Base-by-base conservation (phyloP, 1,140 invertebrate species). In the Octopus bimaculoides region DNA sequence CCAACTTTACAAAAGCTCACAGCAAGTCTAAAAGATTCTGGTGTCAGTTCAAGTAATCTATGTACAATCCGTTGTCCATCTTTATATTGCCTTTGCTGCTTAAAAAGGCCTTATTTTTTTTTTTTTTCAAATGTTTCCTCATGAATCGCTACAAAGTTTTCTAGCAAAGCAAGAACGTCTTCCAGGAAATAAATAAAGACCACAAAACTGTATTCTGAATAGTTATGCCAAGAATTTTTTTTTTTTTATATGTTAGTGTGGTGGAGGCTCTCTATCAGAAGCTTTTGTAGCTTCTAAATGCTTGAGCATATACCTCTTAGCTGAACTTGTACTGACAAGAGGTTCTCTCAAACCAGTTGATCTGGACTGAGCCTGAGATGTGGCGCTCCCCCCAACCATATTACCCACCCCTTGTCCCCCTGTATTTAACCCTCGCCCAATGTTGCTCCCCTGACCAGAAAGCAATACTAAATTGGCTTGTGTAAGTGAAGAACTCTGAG, bases 271-370 rank as follows among this genome's bases (percentile, higher is more conserved):
- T 54, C 83, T 81, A 79, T 87, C 86, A 56, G 84, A 84, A 54
- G 84, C 82, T 82, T 82, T 82, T 56, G 83, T 82, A 66, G 85
- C 81, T 77, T 85, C 84, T 81, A 87, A 82, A 80, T 86, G 86
- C 78, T 87, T 87, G 80, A 86, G 85, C 85, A 87, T 84, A 80
- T 83, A 85, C 66, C 85, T 82, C 81, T 87, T 87, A 53, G 84
- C 86, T 73, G 85, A 83, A 66, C 85, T 84, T n/a, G 86, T 84
- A 78, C 86, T 87, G 54, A 87, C 77, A 55, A 83, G 54, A 7
- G 80, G 76, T 17, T 84, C 83, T 52, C 83, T 80, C 71, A 81
- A 76, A 14, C 81, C 54, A 12, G 82, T 81, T 54, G 84, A 84
- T 10, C 56, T 56, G 54, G 77, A 41, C 20, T 78, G 77, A 55